These are phyloP conservation scores for Adela reaumurella DNA, from an alignment of 2,888 invertebrate genomes.

Conservation along the genomic window DNA sequence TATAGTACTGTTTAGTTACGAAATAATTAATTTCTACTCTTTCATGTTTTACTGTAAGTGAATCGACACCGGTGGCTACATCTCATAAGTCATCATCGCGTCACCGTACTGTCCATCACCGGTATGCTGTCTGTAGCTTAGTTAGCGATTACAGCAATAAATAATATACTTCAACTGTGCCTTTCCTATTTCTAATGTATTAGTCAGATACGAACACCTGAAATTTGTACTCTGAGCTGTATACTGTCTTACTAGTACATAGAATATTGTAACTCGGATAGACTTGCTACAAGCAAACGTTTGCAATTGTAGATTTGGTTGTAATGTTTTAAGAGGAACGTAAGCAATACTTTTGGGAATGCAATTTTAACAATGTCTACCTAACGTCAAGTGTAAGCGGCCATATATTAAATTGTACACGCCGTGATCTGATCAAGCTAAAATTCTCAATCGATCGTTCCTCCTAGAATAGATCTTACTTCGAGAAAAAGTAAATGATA, in stretches of 20 bases:
- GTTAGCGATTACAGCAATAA: slow-evolving; percentile 54
- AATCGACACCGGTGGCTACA: too few species aligned
- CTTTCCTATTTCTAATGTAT: slow-evolving; percentile 55
- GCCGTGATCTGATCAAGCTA: too few species aligned
- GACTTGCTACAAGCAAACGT: slow-evolving; percentile 1
- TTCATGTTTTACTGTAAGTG: too few species aligned
- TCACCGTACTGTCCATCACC: not conserved
- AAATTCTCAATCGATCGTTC: too few species aligned
- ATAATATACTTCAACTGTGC: slow-evolving; percentile 57
- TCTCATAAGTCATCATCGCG: too few species aligned
- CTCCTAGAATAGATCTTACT: not conserved
- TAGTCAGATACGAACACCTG: slow-evolving; percentile 17
- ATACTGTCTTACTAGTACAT: slow-evolving; percentile 35
- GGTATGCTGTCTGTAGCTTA: slow-evolving; percentile 17
- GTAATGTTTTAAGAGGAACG: not conserved
- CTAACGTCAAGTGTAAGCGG: too few species aligned
- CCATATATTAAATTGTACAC: too few species aligned
- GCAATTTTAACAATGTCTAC: too few species aligned
- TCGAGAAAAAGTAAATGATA: not conserved
- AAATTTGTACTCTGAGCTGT: slow-evolving; percentile 28
- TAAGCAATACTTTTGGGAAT: too few species aligned
- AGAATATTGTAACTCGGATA: slow-evolving; percentile 15
- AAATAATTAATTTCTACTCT: too few species aligned
- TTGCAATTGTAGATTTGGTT: not conserved
- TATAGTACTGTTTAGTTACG: too few species aligned